Percentiles rank a stretch among this genome's conserved stretches.
Evolutionary conservation across 2,888 invertebrate species (phyloP).

Genomic region (Hirtodrosophila cameraria): DNA sequence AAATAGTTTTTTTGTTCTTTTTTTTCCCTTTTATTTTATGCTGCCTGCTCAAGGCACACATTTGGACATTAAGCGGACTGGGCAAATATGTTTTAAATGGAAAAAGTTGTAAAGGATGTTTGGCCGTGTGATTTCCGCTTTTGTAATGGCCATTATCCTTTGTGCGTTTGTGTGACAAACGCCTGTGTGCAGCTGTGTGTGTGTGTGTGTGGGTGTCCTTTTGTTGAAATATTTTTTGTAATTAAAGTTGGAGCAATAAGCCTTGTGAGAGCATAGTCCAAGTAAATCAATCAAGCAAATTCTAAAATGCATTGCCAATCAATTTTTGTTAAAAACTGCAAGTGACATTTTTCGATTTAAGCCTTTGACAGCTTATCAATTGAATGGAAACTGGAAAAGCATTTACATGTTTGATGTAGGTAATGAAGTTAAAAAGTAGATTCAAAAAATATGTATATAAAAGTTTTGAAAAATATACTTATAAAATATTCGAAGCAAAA

Average conservation of each 20-base stretch:
- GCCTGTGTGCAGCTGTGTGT: constrained; percentile 20
- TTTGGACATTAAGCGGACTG: constrained; percentile 30
- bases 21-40: not conserved
- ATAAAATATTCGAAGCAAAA: too few species aligned
- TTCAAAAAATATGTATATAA: too few species aligned
- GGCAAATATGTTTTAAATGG: constrained; percentile 59
- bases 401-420: constrained; percentile 4
- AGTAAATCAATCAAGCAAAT: constrained; percentile 55
- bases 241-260: constrained; percentile 24
- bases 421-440: not conserved
- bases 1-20: constrained; percentile 58
- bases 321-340: not conserved
- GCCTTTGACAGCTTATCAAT: constrained; percentile 27
- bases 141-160: constrained; percentile 64
- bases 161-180: constrained; percentile 43
- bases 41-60: constrained; percentile 41
- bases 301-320: constrained; percentile 31
- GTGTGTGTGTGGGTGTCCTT: constrained; percentile 40
- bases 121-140: constrained; percentile 70
- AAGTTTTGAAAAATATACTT: too few species aligned
- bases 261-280: constrained; percentile 31
- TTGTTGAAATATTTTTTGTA: constrained; percentile 40
- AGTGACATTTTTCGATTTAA: constrained; percentile 13
- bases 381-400: not conserved
- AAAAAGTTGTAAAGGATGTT: constrained; percentile 55